Conservation (phyloP, 1,140 invertebrate species). For the Colletes latitarsis region DNA sequence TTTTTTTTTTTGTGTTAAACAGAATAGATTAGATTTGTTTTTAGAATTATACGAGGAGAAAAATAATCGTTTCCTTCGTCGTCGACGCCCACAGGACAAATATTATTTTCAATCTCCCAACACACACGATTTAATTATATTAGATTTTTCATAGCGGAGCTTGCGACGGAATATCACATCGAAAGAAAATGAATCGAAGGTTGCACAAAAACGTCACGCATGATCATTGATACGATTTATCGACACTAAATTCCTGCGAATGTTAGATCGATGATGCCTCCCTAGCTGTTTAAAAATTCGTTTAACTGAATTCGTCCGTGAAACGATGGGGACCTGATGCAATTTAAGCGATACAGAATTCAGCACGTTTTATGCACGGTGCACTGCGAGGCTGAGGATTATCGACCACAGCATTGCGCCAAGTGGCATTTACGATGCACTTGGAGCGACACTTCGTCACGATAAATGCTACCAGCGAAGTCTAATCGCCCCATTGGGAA, state of each 20-base stretch:
- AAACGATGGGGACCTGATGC: neutral
- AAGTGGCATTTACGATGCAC: constrained; percentile 30
- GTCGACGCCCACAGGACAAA: too few species aligned
- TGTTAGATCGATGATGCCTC: too few species aligned
- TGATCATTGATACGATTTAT: neutral
- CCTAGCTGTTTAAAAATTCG: too few species aligned
- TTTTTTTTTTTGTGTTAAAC: too few species aligned
- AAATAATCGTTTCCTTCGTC: too few species aligned
- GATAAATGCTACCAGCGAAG: constrained; percentile 42
- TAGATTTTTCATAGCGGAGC: too few species aligned
- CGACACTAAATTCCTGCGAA: neutral
- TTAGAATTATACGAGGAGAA: too few species aligned
- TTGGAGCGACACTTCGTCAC: constrained; percentile 24
- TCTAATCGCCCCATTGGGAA: constrained; percentile 34
- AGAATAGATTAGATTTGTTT: too few species aligned
- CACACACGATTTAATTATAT: too few species aligned
- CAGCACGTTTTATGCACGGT: neutral
- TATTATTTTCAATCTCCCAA: too few species aligned
- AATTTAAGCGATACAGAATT: neutral
- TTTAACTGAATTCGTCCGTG: neutral
- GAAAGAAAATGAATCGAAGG: too few species aligned
- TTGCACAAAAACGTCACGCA: neutral
- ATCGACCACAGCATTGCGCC: constrained; percentile 27
- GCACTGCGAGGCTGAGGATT: neutral
- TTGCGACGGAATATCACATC: too few species aligned